Evolutionary conservation across 2,797 vertebrate species (phyloP).

Genomic region (Chromis chromis): DNA sequence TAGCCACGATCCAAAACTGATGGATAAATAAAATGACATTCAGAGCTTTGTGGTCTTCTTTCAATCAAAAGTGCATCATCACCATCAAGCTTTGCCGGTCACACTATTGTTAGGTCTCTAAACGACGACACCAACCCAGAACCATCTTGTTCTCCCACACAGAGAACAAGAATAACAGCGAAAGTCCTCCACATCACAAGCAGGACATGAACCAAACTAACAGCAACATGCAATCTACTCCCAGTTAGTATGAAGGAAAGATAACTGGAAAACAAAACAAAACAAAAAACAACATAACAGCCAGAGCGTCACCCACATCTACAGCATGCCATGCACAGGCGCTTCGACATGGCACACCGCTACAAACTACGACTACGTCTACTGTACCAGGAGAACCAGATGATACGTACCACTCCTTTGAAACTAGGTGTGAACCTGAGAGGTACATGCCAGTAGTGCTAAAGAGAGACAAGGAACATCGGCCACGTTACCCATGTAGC

Average conservation of each 20-base stretch:
- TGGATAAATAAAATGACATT: constrained; percentile 30
- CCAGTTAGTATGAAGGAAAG: constrained; percentile 75
- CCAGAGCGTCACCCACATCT: constrained; percentile 64
- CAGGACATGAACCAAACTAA: constrained; percentile 40
- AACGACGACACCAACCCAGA: constrained; percentile 50
- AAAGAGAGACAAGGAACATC: constrained; percentile 82
- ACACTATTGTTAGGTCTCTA: constrained; percentile 26
- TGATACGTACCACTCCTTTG: constrained; percentile 95
- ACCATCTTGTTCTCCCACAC: constrained; percentile 28
- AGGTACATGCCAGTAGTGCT: constrained; percentile 94
- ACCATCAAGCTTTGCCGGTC: constrained; percentile 51
- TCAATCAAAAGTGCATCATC: constrained; percentile 7
- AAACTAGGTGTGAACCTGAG: constrained; percentile 96
- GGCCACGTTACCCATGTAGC: constrained; percentile 74
- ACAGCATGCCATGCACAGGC: constrained; percentile 77
- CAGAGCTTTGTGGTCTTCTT: constrained; percentile 30
- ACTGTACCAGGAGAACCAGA: constrained; percentile 61
- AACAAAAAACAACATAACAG: constrained; percentile 22
- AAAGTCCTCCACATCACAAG: constrained; percentile 40
- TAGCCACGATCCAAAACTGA: constrained; percentile 16
- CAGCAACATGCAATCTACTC: constrained; percentile 74
- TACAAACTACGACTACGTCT: constrained; percentile 59
- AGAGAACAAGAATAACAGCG: constrained; percentile 32
- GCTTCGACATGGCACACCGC: constrained; percentile 53
- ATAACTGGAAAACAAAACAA: not conserved